Conservation (phyloP, 2,113 vertebrate genomes). For the Collichthys lucidus region DNA sequence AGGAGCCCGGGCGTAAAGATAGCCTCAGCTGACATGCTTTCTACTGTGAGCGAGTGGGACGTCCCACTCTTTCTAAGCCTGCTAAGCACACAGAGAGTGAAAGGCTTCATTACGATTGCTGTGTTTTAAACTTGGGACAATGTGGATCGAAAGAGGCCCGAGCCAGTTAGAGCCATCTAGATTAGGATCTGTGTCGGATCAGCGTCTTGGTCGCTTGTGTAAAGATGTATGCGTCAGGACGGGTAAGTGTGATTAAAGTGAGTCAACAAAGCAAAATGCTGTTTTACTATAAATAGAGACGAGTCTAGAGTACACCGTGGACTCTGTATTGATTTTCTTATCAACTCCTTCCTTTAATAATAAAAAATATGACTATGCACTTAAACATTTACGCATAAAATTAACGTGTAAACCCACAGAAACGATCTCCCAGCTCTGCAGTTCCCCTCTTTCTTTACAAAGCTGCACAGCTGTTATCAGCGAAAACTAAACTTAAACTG, state of each 20-base stretch:
- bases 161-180: constrained; percentile 38
- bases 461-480: background rate
- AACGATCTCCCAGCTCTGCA: background rate
- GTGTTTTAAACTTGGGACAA: constrained; percentile 50
- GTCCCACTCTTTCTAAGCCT: constrained; percentile 9
- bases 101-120: constrained; percentile 39
- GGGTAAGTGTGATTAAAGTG: constrained; percentile 30
- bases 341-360: no score
- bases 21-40: constrained; percentile 16
- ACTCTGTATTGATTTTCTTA: no score
- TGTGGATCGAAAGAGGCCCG: constrained; percentile 16
- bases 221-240: constrained; percentile 2
- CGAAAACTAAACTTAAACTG: no score
- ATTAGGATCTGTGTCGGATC: constrained; percentile 54
- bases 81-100: constrained; percentile 20
- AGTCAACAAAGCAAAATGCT: constrained; percentile 40
- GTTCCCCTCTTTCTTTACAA: background rate
- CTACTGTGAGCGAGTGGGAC: constrained; percentile 37
- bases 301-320: no score
- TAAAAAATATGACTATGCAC: no score
- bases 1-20: constrained; percentile 46
- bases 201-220: constrained; percentile 12
- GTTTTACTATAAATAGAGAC: no score
- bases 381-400: no score
- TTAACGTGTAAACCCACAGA: background rate